Percentiles rank a stretch among this genome's conserved stretches.
phyloP scores from a whole-genome alignment of 2,888 invertebrate genomes.

The Creontiades dilutus region DNA sequence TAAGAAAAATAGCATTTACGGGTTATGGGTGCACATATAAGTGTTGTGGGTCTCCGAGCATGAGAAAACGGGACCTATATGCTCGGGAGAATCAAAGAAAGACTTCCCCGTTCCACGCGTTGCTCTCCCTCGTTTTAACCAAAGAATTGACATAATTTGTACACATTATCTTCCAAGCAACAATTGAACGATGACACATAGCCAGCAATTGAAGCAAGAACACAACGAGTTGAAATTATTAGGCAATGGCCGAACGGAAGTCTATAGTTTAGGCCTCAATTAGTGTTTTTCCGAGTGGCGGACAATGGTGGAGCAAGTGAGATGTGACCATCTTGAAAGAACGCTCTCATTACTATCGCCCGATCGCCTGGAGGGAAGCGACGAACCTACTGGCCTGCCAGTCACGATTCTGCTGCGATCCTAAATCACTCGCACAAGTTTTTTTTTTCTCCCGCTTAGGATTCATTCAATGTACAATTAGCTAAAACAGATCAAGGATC shows the following conservation, averaged over 20 bases:
- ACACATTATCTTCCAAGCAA: constrained; percentile 71
- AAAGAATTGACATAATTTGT: constrained; percentile 73
- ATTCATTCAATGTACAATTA: too few relatives aligned
- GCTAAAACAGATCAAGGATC: too few relatives aligned
- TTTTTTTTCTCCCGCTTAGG: not conserved
- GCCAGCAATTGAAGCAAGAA: constrained; percentile 73
- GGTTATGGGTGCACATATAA: constrained; percentile 51
- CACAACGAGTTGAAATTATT: constrained; percentile 72
- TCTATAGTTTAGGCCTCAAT: constrained; percentile 73
- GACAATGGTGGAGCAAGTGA: constrained; percentile 73
- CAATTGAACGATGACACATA: constrained; percentile 74
- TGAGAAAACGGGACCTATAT: constrained; percentile 71
- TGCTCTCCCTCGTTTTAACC: constrained; percentile 65
- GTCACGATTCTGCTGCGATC: constrained; percentile 39
- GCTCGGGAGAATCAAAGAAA: constrained; percentile 70
- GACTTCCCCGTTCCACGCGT: constrained; percentile 65
- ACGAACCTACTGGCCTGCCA: constrained; percentile 30
- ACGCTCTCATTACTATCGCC: constrained; percentile 71
- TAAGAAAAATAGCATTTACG: constrained; percentile 59
- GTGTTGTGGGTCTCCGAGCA: constrained; percentile 69
- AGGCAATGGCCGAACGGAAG: constrained; percentile 73
- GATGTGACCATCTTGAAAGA: constrained; percentile 72
- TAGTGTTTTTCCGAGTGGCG: constrained; percentile 73
- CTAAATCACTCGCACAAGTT: not conserved
- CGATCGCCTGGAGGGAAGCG: constrained; percentile 60